Conservation (phyloP, 2,113 vertebrate species). For the Rhabdomys dilectus region DNA sequence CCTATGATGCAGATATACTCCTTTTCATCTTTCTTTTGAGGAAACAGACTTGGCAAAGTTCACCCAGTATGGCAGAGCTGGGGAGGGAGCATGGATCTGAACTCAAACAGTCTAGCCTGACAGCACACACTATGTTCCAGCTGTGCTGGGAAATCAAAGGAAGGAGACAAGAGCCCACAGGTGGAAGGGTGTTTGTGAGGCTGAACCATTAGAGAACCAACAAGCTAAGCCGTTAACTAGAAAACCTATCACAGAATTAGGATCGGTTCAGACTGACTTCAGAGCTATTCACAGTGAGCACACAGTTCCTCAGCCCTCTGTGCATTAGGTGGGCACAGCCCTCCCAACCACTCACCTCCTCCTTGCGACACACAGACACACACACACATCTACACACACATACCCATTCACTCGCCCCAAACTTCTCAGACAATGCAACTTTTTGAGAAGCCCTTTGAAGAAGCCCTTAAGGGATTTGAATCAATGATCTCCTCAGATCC, state of each 20-base stretch:
- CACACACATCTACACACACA: not conserved
- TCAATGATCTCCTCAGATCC: slow-evolving; percentile 74
- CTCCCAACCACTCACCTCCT: slow-evolving; percentile 66
- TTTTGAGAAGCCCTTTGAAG: slow-evolving; percentile 81
- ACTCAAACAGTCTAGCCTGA: not conserved
- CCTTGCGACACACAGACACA: not conserved
- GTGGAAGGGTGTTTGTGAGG: not conserved
- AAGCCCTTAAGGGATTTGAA: slow-evolving; percentile 71
- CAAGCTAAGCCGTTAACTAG: not conserved
- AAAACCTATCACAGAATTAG: not conserved
- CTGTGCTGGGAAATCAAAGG: not conserved
- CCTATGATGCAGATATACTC: not conserved
- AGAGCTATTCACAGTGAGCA: not conserved
- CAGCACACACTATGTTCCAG: not conserved
- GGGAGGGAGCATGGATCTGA: not conserved
- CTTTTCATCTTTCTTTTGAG: not conserved
- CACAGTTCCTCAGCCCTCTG: slow-evolving; percentile 29
- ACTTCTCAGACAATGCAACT: slow-evolving; percentile 81
- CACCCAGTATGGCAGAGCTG: not conserved
- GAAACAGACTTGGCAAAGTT: not conserved
- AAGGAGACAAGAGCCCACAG: not conserved
- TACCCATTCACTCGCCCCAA: not conserved
- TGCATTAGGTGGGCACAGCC: not conserved
- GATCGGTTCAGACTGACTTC: slow-evolving; percentile 10
- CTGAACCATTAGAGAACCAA: not conserved